phyloP scores from a whole-genome alignment of 2,888 invertebrate species.

The Aspidiotus destructor region DNA sequence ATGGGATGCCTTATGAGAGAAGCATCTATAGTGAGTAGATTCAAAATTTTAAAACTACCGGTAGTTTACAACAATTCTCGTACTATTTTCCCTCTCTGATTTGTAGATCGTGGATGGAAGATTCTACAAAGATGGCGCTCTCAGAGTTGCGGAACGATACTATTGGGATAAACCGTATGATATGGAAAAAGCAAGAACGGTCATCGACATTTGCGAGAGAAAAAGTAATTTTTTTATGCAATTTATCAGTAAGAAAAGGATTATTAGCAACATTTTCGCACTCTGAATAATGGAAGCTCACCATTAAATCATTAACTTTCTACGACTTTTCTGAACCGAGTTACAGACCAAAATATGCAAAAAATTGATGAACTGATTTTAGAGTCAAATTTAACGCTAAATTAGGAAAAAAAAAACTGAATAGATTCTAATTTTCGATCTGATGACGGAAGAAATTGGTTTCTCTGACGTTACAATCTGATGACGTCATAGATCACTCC shows the following conservation, averaged over 20 bases:
- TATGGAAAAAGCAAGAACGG: constrained; percentile 29
- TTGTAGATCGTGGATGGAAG: constrained; percentile 28
- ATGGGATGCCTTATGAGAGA: constrained; percentile 36
- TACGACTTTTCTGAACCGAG: neutral
- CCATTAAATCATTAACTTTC: neutral
- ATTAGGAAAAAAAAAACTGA: too few relatives aligned
- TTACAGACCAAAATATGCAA: too few relatives aligned
- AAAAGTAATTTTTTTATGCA: constrained; percentile 12
- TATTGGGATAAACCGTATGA: constrained; percentile 30
- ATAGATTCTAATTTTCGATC: too few relatives aligned
- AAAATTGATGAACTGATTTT: constrained; percentile 3
- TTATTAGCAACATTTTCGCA: too few relatives aligned
- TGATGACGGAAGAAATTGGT: too few relatives aligned
- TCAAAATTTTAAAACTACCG: neutral
- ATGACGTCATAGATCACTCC: too few relatives aligned
- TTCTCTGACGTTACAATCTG: too few relatives aligned
- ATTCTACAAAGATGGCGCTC: constrained; percentile 33
- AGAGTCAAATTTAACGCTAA: too few relatives aligned
- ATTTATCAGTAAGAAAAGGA: too few relatives aligned
- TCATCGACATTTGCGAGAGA: constrained; percentile 33
- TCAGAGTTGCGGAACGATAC: constrained; percentile 31
- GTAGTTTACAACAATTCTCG: neutral
- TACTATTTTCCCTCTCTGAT: neutral
- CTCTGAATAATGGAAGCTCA: too few relatives aligned
- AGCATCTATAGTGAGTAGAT: constrained; percentile 34